Percentiles rank a stretch among this genome's conserved stretches.
phyloP scores from a whole-genome alignment of 2,888 invertebrate genomes.

The Silvanus unidentatus region DNA sequence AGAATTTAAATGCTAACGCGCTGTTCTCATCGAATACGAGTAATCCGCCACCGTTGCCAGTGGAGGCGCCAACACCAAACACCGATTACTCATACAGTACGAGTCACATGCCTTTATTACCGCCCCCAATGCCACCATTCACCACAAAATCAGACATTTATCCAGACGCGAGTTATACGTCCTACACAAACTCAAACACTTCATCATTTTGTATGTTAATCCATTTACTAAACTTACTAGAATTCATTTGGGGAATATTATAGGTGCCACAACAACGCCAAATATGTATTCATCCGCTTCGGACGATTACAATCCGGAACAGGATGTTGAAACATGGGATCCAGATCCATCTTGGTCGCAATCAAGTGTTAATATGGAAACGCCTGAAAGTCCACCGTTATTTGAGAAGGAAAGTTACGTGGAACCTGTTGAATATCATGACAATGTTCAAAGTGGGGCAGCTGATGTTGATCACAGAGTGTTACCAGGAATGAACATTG shows the following conservation, averaged over 20 bases:
- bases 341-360: constrained; percentile 37
- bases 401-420: constrained; percentile 57
- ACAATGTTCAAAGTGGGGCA: constrained; percentile 33
- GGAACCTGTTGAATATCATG: constrained; percentile 58
- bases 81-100: constrained; percentile 20
- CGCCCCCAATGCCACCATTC: constrained; percentile 50
- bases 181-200: too few species aligned
- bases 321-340: constrained; percentile 48
- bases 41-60: constrained; percentile 24
- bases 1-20: constrained; percentile 28
- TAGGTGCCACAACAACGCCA: background rate
- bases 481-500: constrained; percentile 40
- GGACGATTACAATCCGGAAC: constrained; percentile 44
- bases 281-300: constrained; percentile 22
- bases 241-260: too few species aligned
- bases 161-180: constrained; percentile 9
- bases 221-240: too few species aligned
- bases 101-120: constrained; percentile 49
- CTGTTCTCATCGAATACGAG: constrained; percentile 9
- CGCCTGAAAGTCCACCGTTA: constrained; percentile 62
- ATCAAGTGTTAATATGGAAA: constrained; percentile 43
- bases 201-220: too few species aligned
- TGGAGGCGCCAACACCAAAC: constrained; percentile 20
- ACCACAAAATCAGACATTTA: constrained; percentile 31
- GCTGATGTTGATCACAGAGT: constrained; percentile 58